Conservation (phyloP, 2,888 invertebrate species). For the Galerucella pusilla region DNA sequence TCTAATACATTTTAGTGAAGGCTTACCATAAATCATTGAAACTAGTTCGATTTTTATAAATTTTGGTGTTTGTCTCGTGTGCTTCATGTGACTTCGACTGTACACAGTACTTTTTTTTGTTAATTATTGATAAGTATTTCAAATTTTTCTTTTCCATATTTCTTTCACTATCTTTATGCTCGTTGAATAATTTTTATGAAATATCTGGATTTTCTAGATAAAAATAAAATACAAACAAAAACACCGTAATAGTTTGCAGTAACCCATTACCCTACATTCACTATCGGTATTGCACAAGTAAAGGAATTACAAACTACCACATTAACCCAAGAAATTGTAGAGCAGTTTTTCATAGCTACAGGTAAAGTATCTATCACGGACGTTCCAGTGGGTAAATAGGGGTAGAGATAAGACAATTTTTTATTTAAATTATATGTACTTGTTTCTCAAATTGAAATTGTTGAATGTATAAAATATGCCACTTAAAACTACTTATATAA, state of each 20-base stretch:
- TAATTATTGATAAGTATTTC: neutral
- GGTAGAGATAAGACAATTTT: neutral
- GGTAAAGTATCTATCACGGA: neutral
- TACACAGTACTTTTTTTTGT: no score
- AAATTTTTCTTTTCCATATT: neutral
- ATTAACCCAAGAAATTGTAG: conserved; percentile 11
- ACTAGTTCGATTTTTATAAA: no score
- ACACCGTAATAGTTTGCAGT: neutral
- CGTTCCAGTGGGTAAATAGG: neutral
- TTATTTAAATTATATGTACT: neutral
- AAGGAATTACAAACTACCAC: conserved; percentile 16
- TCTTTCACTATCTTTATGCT: neutral
- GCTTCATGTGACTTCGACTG: no score
- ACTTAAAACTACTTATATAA: no score
- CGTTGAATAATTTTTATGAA: neutral
- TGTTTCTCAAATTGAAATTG: neutral
- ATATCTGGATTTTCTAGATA: neutral
- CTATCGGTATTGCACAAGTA: neutral
- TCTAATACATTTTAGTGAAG: no score
- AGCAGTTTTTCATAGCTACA: conserved; percentile 14
- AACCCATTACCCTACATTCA: conserved; percentile 11
- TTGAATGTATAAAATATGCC: no score
- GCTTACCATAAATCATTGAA: no score
- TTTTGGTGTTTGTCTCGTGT: no score
- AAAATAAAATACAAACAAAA: neutral